Base-by-base conservation (phyloP, 2,113 vertebrate genomes). In the Microcebus griseorufus region DNA sequence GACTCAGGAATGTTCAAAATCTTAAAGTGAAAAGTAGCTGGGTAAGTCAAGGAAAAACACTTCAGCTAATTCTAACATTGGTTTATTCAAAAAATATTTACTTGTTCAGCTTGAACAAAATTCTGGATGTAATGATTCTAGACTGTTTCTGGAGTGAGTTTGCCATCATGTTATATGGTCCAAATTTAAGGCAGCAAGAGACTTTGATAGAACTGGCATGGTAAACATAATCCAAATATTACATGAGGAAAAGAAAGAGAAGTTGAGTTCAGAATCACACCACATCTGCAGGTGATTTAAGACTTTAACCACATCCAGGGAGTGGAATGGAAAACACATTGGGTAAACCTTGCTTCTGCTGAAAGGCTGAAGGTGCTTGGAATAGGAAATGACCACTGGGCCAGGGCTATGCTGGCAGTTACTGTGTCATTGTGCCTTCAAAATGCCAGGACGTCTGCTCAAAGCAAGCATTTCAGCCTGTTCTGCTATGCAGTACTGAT, bases 281-380 rank as follows among this genome's bases (percentile, higher is more conserved):
- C 81, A 92, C 76, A 92, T 83, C 95, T 97, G 37, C 39, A 86
- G 94, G 82, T 93, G 42, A 89, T 93, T 95, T 93, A 53, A 80
- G 73, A 75, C 79, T 84, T 51, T 92, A 93, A 83, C 90, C 83
- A 65, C 17, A 80, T 80, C 58, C 62, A 92, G 55, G 51, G 25
- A 90, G 69, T 65, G 53, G 87, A 86, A 84, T 92, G 90, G 80
- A 96, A 96, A 95, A 83, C 90, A 76, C 34, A 79, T 32, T 83
- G 89, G 60, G 62, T 75, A 79, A 95, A 86, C n/a, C 34, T 64
- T n/a, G 55, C 20, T 91, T 23, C 70, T 60, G 42, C 23, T 83
- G 67, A 85, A 95, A 85, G 69, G 32, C n/a, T 34, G 18, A 95
- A 94, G 86, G 48, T 73, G 22, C 32, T 86, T 93, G 73, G 78